Evolutionary conservation across 2,888 invertebrate genomes (phyloP).

Genomic region (Drosophila prostipennis): DNA sequence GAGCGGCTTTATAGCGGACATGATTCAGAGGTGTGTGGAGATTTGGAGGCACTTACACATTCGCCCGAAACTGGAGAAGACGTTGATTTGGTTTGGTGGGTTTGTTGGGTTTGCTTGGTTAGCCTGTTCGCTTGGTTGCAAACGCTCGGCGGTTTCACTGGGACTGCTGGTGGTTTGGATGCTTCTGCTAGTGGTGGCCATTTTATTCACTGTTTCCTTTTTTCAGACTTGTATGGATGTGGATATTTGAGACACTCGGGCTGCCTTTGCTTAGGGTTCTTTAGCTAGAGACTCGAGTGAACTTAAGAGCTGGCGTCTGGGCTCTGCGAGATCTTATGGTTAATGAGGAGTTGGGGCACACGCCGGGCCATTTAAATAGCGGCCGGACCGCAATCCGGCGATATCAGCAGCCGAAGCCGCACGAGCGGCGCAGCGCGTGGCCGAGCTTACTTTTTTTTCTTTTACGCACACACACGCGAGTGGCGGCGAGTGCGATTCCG

Average conservation of each 20-base stretch:
- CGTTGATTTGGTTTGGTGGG: neutral
- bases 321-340: conserved; percentile 39
- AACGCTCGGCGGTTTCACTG: conserved; percentile 1
- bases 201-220: neutral
- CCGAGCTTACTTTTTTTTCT: conserved; percentile 7
- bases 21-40: conserved; percentile 10
- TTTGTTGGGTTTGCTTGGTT: no score
- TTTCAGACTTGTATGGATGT: neutral
- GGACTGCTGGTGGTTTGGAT: neutral
- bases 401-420: conserved; percentile 35
- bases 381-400: conserved; percentile 1
- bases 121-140: neutral
- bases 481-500: neutral
- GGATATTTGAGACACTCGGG: conserved; percentile 1
- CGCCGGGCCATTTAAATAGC: conserved; percentile 15
- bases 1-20: conserved; percentile 3
- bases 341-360: conserved; percentile 35
- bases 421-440: conserved; percentile 24
- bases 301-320: conserved; percentile 11
- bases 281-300: neutral
- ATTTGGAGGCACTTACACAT: conserved; percentile 12
- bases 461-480: conserved; percentile 4
- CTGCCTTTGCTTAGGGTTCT: neutral
- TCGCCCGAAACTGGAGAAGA: neutral
- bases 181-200: neutral